A percentile compares a stretch with the other conserved stretches of the same genome.
phyloP scores from a whole-genome alignment of 2,113 vertebrate species.

The Athene cunicularia region DNA sequence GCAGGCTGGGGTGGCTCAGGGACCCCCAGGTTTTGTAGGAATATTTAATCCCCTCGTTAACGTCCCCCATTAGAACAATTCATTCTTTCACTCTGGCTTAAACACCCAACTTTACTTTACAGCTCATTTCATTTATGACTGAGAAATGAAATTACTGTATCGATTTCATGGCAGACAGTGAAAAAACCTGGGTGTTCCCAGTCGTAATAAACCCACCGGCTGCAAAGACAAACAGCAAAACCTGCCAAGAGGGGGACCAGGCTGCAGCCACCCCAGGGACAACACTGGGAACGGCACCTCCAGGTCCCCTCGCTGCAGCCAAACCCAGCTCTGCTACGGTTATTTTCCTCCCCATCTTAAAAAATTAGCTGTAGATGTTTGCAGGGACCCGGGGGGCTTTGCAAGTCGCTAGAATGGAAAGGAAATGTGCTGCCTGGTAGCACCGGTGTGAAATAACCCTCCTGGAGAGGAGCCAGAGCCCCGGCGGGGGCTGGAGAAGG shows the following conservation, averaged over 20 bases:
- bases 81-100: slow-evolving; percentile 53
- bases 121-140: slow-evolving; percentile 69
- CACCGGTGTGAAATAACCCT: background rate
- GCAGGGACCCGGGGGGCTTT: background rate
- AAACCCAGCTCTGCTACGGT: background rate
- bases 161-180: slow-evolving; percentile 45
- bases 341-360: background rate
- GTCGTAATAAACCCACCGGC: background rate
- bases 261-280: background rate
- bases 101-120: slow-evolving; percentile 57
- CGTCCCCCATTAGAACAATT: slow-evolving; percentile 54
- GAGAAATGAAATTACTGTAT: slow-evolving; percentile 69
- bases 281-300: background rate
- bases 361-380: background rate
- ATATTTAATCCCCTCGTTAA: slow-evolving; percentile 52
- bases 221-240: slow-evolving; percentile 44
- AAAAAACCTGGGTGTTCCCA: slow-evolving; percentile 43
- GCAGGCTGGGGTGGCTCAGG: background rate
- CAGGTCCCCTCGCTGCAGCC: background rate
- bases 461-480: background rate
- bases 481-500: background rate
- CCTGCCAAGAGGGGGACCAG: background rate
- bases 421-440: background rate
- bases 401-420: background rate
- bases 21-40: background rate